Base-by-base conservation (phyloP, 2,797 vertebrate species). In the Lophotriccus pileatus region DNA sequence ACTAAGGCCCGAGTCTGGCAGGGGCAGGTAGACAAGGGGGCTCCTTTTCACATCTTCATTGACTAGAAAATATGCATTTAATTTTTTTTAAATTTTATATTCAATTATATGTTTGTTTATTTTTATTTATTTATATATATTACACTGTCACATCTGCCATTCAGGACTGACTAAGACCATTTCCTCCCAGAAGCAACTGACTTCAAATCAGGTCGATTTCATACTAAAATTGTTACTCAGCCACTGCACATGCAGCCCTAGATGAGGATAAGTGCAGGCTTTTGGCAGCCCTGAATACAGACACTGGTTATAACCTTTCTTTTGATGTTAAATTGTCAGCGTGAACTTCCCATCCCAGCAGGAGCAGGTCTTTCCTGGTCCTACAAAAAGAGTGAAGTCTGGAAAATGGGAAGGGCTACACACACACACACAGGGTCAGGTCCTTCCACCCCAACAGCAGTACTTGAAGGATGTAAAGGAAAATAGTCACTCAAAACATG, bases 1-100 rank as follows among this genome's bases (percentile, higher is more conserved):
- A 8, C 5, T 0, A 1, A 11, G 23, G 5, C 24, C 66, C 0
- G 1, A n/a, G 39, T 44, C 36, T 36, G 49, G 34, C 58, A 30
- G 53, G 0, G 0, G 20, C 44, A 37, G 46, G 22, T 22, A 20
- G 34, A 4, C 14, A 14, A 19, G 24, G 10, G 39, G 9, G 39
- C 7, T 24, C 12, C 9, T 32, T 47, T 75, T 14, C 3, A n/a
- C 9, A 4, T 58, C 23, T 19, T 49, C 30, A 28, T 12, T n/a
- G 36, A 10, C 13, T 24, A 30, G 25, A 24, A 50, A 47, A 32
- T 23, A 14, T 7, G 7, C 21, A 46, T 46, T 46, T 46, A 46
- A 46, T 6, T 22, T 22, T 44, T 22, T 46, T 46, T 43, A 60
- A 28, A 30, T 41, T 41, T 41, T 41, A 62, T 39, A 32, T 43